Evolutionary conservation across 2,113 vertebrate species (phyloP), one percentile per base, ranked within the genome.

Genomic region (Melanerpes formicivorus): DNA sequence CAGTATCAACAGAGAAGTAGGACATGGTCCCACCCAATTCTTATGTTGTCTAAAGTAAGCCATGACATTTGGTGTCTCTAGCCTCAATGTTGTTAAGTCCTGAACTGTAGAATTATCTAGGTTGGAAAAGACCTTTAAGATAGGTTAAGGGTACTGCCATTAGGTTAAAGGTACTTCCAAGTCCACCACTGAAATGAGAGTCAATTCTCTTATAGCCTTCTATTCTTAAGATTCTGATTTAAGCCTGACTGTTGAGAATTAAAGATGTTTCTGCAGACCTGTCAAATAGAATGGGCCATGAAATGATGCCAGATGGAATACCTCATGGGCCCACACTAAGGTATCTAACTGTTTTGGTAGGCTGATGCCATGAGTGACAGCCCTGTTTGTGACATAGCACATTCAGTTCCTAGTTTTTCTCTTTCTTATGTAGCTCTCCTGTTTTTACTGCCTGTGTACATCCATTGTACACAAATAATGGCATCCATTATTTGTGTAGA

Each of bases 131-230:
- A 22, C 48, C 21, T 34, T 22, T 50, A 23, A 50, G 48, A 34
- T 34, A 13, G 13, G 25, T 32, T 32, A 14, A 13, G 13, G 34
- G 59, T 32, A 13, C 32, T 10, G 14, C n/a, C 13, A 5, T 34
- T 23, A 34, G 14, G 12, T 8, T n/a, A 62, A 42, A 5, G 42
- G 12, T 19, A 16, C 59, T 62, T 22, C 59, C n/a, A 62, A 34
- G 32, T 62, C 32, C 32, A 62, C 32, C 21, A 14, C 32, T 62
- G 10, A 62, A 40, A 29, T 44, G 54, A 21, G 14, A 55, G 18
- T 59, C 29, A 67, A 5, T 5, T 77, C 62, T 15, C 30, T 66
- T 23, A 13, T 10, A 55, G 14, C 34, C 0, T 0, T n/a, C 29
- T 52, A 1, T 16, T 78, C 21, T 52, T 88, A 62, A 54, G 9